These are phyloP conservation scores for Aegotheles bennettii DNA, from an alignment of 2,113 vertebrate genomes.

Conservation along the genomic window DNA sequence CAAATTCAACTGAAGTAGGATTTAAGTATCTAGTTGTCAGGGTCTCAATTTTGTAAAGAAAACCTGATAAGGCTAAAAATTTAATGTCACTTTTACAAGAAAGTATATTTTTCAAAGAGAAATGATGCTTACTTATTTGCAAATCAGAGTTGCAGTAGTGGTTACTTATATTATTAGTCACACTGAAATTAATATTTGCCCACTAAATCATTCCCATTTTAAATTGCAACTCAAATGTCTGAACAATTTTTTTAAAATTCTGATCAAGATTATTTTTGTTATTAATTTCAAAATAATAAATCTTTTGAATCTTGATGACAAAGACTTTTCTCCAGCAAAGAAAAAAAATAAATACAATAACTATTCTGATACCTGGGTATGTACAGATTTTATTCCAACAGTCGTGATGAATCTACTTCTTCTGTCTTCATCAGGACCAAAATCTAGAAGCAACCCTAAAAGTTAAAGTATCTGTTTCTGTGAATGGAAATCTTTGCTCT, in stretches of 20 bases:
- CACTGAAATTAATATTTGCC: not conserved
- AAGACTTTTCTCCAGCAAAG: not conserved
- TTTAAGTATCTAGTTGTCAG: not conserved
- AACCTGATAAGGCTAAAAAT: not conserved
- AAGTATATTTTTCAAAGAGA: not conserved
- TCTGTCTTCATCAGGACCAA: not conserved
- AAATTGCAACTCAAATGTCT: not conserved
- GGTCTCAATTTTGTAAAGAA: not conserved
- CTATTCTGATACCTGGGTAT: not conserved
- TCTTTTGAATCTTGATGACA: not conserved
- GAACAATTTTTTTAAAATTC: not conserved
- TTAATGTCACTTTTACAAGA: not conserved
- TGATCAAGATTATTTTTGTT: not conserved
- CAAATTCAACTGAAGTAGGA: not conserved
- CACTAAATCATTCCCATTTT: not conserved
- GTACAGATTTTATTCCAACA: not conserved
- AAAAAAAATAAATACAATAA: not conserved
- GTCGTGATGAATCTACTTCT: not conserved
- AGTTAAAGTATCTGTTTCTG: not conserved
- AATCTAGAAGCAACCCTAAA: not conserved
- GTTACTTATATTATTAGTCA: not conserved
- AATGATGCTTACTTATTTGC: not conserved
- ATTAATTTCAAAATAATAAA: not conserved
- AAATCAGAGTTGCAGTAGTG: not conserved
- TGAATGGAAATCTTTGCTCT: not conserved